A percentile compares a stretch with the other conserved stretches of the same genome.
Conservation (phyloP, 2,888 invertebrate species). For the Hydraecia micacea region DNA sequence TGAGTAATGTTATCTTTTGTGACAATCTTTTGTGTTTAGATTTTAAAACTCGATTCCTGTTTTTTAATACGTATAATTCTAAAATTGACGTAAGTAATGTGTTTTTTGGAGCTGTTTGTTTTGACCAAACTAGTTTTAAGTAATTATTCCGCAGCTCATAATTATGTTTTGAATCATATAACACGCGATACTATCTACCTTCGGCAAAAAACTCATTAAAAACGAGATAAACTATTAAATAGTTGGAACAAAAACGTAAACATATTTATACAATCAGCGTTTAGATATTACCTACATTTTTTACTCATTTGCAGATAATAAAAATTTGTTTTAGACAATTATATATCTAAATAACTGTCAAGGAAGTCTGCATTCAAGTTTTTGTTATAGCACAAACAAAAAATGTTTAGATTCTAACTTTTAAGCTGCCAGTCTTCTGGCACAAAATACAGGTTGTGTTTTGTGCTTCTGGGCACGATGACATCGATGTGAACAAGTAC, state of each 20-base stretch:
- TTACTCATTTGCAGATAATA: conserved; percentile 16
- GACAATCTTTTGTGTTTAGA: neutral
- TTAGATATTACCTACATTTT: conserved; percentile 15
- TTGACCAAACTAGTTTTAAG: neutral
- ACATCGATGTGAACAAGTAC: neutral
- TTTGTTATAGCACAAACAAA: neutral
- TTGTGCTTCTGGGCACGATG: neutral
- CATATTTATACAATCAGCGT: conserved; percentile 5
- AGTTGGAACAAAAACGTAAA: conserved; percentile 16
- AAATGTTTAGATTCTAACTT: neutral
- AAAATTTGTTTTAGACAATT: conserved; percentile 7
- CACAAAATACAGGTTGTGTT: no score
- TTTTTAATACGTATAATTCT: neutral
- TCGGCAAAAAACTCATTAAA: neutral
- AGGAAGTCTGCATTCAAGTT: conserved; percentile 15
- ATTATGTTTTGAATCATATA: neutral
- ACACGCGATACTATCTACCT: neutral
- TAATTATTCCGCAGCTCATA: neutral
- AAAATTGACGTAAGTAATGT: neutral
- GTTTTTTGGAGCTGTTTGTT: neutral
- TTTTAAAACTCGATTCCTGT: neutral
- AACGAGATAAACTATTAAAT: conserved; percentile 1
- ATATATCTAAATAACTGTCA: neutral
- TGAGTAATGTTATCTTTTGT: neutral
- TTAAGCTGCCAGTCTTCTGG: neutral